These are phyloP conservation scores for Tholera decimalis DNA, from an alignment of 2,888 invertebrate species.

Conservation along the genomic window DNA sequence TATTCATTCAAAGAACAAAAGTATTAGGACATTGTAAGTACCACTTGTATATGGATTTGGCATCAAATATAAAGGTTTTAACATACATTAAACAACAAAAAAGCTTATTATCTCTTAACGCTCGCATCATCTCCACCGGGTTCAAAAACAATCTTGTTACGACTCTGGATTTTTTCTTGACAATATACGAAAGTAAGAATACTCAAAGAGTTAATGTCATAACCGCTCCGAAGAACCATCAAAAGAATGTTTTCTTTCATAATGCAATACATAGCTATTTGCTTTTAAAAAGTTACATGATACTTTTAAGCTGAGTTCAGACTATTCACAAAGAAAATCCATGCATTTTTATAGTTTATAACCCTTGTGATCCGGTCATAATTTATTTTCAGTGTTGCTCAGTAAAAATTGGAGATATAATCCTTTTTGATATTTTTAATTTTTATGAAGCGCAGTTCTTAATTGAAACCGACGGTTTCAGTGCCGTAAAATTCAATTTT, in stretches of 20 bases:
- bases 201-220: not conserved
- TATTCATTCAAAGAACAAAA: too few species aligned
- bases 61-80: too few species aligned
- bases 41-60: too few species aligned
- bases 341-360: constrained; percentile 49
- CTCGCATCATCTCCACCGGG: constrained; percentile 15
- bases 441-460: constrained; percentile 39
- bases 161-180: constrained; percentile 8
- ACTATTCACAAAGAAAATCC: constrained; percentile 42
- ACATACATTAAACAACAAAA: constrained; percentile 2
- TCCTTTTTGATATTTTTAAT: constrained; percentile 54
- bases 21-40: too few species aligned
- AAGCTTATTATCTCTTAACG: constrained; percentile 5
- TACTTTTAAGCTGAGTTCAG: constrained; percentile 28
- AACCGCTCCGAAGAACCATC: constrained; percentile 32
- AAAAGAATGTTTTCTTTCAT: constrained; percentile 43
- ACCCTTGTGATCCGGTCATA: constrained; percentile 53
- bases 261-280: constrained; percentile 43
- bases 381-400: constrained; percentile 55
- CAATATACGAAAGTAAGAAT: not conserved
- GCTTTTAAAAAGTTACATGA: constrained; percentile 53
- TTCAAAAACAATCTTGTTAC: constrained; percentile 15
- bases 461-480: constrained; percentile 57
- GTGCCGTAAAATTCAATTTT: constrained; percentile 47
- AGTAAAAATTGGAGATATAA: constrained; percentile 50